Conservation (phyloP, 2,113 vertebrate species). For the Athene noctua region DNA sequence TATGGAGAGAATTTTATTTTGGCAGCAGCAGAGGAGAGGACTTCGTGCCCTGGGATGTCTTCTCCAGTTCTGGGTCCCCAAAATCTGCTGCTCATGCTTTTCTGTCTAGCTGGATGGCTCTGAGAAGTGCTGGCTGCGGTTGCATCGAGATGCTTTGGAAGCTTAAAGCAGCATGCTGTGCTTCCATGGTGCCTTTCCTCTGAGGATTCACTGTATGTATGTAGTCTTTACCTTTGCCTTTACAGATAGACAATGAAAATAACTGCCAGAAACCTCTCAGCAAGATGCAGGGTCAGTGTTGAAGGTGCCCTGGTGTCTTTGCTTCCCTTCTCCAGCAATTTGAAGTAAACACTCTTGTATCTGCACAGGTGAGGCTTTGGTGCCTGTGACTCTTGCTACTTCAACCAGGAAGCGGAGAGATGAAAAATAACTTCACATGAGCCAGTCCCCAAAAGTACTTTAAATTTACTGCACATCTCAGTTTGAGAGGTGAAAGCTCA, state of each 20-base stretch:
- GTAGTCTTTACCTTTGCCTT: neutral
- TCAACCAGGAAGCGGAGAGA: neutral
- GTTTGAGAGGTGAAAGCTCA: neutral
- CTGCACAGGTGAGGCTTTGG: neutral
- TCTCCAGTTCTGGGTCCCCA: neutral
- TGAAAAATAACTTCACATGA: neutral
- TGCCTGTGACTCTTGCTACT: neutral
- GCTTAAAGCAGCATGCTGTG: neutral
- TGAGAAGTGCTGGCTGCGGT: neutral
- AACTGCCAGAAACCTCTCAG: neutral
- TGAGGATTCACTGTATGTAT: accelerated
- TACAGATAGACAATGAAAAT: neutral
- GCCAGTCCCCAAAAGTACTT: neutral
- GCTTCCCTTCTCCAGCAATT: neutral
- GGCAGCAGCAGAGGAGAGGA: neutral
- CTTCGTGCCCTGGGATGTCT: neutral
- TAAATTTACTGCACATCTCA: neutral
- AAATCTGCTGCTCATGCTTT: neutral
- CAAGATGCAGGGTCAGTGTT: neutral
- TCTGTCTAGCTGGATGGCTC: neutral
- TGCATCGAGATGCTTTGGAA: neutral
- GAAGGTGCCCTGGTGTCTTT: neutral
- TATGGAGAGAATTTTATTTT: neutral
- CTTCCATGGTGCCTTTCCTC: neutral
- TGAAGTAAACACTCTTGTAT: neutral